Conservation (phyloP, 2,113 vertebrate genomes). For the Otis tarda region DNA sequence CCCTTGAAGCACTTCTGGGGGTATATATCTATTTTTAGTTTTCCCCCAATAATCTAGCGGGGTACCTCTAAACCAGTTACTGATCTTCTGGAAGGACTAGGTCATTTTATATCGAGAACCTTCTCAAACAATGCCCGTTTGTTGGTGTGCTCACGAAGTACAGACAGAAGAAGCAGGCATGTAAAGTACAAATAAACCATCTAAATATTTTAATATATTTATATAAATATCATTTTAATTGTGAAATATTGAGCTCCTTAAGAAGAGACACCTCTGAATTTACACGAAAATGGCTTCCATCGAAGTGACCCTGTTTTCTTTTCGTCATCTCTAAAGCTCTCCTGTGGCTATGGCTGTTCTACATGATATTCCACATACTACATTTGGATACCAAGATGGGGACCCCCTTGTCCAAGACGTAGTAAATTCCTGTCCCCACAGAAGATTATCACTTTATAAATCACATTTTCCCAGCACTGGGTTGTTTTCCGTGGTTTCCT, state of each 20-base stretch:
- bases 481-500: not conserved
- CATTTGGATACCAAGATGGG: not conserved
- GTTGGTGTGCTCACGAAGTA: not conserved
- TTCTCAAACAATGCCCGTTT: not conserved
- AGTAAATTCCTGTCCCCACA: not conserved
- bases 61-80: conserved; percentile 39
- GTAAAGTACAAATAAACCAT: not conserved
- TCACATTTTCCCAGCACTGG: not conserved
- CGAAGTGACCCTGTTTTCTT: not conserved
- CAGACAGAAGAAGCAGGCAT: not conserved
- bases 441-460: not conserved
- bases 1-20: not conserved
- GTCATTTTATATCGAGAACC: not conserved
- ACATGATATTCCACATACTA: too few relatives aligned
- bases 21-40: not conserved
- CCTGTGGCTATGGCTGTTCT: not conserved
- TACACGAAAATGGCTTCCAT: not conserved
- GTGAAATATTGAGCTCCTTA: not conserved
- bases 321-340: not conserved
- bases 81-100: not conserved
- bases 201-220: not conserved
- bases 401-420: not conserved
- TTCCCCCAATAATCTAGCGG: not conserved
- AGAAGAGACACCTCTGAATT: not conserved
- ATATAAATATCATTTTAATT: not conserved